A percentile compares a stretch with the other conserved stretches of the same genome.
Conservation (phyloP, 2,888 invertebrate genomes). For the Phortica magna region DNA sequence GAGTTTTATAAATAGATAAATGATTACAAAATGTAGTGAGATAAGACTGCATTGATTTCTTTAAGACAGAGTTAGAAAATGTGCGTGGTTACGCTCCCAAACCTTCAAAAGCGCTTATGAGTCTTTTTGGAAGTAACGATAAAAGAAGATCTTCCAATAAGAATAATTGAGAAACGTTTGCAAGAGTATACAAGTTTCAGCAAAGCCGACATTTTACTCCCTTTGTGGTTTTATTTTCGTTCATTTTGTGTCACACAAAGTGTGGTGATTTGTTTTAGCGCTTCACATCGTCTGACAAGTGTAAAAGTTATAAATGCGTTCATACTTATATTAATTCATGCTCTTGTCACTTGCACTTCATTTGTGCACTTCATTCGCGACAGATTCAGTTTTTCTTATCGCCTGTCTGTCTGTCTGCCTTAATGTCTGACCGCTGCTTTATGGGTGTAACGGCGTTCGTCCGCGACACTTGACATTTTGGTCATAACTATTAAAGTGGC, state of each 20-base stretch:
- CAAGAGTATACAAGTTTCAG: too few species aligned
- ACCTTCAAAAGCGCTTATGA: too few species aligned
- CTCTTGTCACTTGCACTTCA: neutral
- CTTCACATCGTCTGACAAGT: neutral
- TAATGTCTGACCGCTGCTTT: neutral
- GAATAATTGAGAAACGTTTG: too few species aligned
- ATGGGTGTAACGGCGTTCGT: neutral
- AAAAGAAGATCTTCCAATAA: too few species aligned
- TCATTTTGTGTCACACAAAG: neutral
- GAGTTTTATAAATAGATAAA: too few species aligned
- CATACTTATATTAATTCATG: neutral
- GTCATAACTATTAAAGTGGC: neutral
- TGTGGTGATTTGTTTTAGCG: neutral
- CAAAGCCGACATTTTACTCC: too few species aligned
- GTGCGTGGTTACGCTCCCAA: too few species aligned
- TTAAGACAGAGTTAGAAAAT: too few species aligned
- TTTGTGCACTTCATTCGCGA: neutral
- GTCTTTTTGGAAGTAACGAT: too few species aligned
- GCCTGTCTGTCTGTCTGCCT: neutral
- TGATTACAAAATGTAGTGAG: too few species aligned
- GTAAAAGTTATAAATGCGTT: neutral
- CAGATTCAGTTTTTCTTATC: neutral
- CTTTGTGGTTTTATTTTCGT: neutral
- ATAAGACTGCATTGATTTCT: too few species aligned
- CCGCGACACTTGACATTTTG: conserved; percentile 24